These are phyloP conservation scores for Cyrtodaria siliqua DNA, from an alignment of 2,888 invertebrate genomes.

Conservation along the genomic window DNA sequence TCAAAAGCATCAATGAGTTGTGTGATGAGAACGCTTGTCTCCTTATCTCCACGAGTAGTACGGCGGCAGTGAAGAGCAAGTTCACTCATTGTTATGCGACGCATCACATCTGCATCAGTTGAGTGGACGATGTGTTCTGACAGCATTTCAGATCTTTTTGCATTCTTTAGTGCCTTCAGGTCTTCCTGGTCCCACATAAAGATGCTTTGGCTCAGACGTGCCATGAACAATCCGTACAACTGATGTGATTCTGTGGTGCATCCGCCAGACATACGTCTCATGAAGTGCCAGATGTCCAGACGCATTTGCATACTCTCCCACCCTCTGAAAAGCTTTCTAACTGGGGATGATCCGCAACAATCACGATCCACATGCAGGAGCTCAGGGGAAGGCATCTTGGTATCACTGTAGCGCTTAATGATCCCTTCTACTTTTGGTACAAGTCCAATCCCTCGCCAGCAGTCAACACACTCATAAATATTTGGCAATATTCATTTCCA, in stretches of 20 bases:
- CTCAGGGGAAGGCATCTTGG: no score
- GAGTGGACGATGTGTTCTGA: conserved; percentile 21
- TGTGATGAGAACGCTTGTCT: conserved; percentile 46
- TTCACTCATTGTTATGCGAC: conserved; percentile 36
- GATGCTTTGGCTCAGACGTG: conserved; percentile 44
- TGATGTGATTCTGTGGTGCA: conserved; percentile 57
- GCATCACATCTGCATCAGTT: conserved; percentile 44
- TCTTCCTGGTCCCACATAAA: conserved; percentile 65
- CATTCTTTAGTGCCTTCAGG: conserved; percentile 46
- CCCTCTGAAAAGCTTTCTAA: no score
- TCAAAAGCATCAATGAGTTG: conserved; percentile 42
- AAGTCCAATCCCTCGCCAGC: no score
- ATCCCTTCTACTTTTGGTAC: no score
- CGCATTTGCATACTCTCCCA: conserved; percentile 1
- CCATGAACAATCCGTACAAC: conserved; percentile 58
- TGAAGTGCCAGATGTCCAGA: conserved; percentile 66
- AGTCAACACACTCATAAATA: no score
- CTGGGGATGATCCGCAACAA: no score
- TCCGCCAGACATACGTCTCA: conserved; percentile 44
- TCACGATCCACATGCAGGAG: no score
- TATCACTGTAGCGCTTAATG: no score
- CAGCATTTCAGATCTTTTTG: conserved; percentile 62
- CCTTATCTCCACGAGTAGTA: conserved; percentile 47
- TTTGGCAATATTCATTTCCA: no score
- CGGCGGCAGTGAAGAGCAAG: conserved; percentile 58